Percentiles rank a stretch among this genome's conserved stretches.
These are phyloP conservation scores for Trissoscelio sp. DNA, from an alignment of 2,888 invertebrate species.

Conservation along the genomic window DNA sequence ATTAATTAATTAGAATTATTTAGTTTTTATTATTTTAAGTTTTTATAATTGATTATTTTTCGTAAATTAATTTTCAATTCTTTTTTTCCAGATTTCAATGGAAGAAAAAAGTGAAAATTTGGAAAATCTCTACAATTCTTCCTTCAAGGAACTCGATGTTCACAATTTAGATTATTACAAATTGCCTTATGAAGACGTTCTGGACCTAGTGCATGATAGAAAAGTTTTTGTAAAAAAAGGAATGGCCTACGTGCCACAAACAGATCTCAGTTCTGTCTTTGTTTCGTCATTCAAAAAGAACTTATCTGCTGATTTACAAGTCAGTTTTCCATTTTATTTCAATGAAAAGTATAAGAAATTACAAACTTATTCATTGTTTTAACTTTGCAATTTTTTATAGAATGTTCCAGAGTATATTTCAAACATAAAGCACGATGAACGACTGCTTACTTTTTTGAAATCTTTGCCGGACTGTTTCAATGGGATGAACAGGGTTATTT, in stretches of 20 bases:
- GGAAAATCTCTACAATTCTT: constrained; percentile 73
- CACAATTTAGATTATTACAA: constrained; percentile 90
- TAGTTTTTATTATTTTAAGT: too few species aligned
- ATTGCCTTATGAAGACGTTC: constrained; percentile 93
- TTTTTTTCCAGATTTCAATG: constrained; percentile 84
- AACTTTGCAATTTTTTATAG: constrained; percentile 79
- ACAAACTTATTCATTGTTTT: background rate
- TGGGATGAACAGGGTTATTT: constrained; percentile 88
- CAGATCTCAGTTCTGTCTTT: constrained; percentile 93
- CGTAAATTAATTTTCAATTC: background rate
- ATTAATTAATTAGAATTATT: background rate
- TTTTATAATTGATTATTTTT: too few species aligned
- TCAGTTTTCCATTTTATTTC: constrained; percentile 82
- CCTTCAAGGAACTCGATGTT: constrained; percentile 85
- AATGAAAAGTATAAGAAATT: constrained; percentile 35
- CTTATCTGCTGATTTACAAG: constrained; percentile 88
- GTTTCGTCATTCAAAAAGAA: constrained; percentile 89
- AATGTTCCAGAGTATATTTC: constrained; percentile 88
- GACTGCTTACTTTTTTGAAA: constrained; percentile 89
- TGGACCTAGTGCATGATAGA: constrained; percentile 91
- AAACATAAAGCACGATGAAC: constrained; percentile 92
- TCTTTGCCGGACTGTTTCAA: constrained; percentile 92
- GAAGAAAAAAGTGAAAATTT: constrained; percentile 88
- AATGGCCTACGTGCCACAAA: constrained; percentile 93
- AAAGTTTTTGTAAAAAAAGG: constrained; percentile 92